phyloP scores from a whole-genome alignment of 2,888 invertebrate species.

The Rhagonycha lutea region DNA sequence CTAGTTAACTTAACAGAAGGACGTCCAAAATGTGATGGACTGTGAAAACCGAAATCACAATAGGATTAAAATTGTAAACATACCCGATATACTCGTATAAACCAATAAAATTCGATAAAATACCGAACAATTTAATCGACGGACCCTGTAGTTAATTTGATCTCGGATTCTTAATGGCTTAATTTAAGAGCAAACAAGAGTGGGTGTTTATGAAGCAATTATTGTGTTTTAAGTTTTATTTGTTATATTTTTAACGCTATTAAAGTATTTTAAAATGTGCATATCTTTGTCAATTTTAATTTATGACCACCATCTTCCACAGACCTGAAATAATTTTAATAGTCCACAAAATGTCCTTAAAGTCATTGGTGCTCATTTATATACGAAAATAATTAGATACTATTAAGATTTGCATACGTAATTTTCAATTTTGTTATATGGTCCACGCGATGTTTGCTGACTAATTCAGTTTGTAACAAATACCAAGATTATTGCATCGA shows the following conservation, averaged over 20 bases:
- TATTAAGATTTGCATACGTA: slow-evolving; percentile 28
- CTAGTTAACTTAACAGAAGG: no score
- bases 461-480: slow-evolving; percentile 22
- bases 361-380: slow-evolving; percentile 28
- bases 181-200: slow-evolving; percentile 35
- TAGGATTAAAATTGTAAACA: no score
- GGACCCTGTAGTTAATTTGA: neutral
- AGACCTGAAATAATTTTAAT: slow-evolving; percentile 22
- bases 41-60: no score
- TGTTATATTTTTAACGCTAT: slow-evolving; percentile 24
- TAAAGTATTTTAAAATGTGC: slow-evolving; percentile 26
- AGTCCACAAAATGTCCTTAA: slow-evolving; percentile 12
- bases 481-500: slow-evolving; percentile 27
- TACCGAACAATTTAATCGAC: neutral
- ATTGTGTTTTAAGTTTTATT: slow-evolving; percentile 27
- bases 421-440: slow-evolving; percentile 24
- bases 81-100: no score
- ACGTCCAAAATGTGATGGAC: no score
- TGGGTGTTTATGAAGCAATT: slow-evolving; percentile 40
- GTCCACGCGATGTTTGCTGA: slow-evolving; percentile 25
- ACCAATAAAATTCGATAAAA: neutral
- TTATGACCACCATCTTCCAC: slow-evolving; percentile 17
- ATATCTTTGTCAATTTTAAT: slow-evolving; percentile 15
- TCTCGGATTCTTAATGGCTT: slow-evolving; percentile 34
- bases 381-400: slow-evolving; percentile 33